A percentile compares a stretch with the other conserved stretches of the same genome.
Conservation (phyloP, 2,797 vertebrate genomes). For the Psittacula derbiana region DNA sequence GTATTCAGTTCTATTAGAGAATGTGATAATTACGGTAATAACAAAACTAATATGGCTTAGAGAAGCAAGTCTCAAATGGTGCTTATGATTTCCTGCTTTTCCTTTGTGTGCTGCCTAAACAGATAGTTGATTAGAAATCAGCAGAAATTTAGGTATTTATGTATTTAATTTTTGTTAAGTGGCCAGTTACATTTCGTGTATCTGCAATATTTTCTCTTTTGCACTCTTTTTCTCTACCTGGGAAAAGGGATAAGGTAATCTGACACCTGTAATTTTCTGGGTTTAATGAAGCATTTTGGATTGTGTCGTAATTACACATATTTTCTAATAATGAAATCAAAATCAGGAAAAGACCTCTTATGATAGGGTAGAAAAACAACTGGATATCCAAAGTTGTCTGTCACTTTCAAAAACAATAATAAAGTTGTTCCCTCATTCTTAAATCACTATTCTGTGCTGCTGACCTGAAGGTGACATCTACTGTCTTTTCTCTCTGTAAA, state of each 20-base stretch:
- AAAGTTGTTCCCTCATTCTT: slow-evolving; percentile 2
- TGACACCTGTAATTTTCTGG: neutral
- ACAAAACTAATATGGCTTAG: slow-evolving; percentile 42
- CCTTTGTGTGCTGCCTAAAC: slow-evolving; percentile 24
- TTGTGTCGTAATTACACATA: neutral
- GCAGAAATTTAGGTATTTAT: slow-evolving; percentile 26
- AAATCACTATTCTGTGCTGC: neutral
- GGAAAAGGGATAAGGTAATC: neutral
- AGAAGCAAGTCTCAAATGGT: slow-evolving; percentile 6
- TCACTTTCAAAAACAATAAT: slow-evolving; percentile 13
- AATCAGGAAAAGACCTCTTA: neutral
- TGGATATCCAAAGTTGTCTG: neutral
- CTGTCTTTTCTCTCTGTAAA: slow-evolving; percentile 6
- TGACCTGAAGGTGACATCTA: slow-evolving; percentile 18
- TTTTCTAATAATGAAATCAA: slow-evolving; percentile 35
- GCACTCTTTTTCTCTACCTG: neutral
- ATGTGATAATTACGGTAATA: slow-evolving; percentile 49
- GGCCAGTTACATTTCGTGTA: neutral
- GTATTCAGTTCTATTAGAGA: slow-evolving; percentile 5
- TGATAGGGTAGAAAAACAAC: neutral
- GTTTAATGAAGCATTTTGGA: slow-evolving; percentile 6
- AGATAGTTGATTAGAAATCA: slow-evolving; percentile 9
- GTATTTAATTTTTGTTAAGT: slow-evolving; percentile 14
- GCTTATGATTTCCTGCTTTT: slow-evolving; percentile 31
- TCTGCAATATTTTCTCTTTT: neutral